Base-by-base conservation (phyloP, 2,888 invertebrate species). In the Heteromurus nitidus region DNA sequence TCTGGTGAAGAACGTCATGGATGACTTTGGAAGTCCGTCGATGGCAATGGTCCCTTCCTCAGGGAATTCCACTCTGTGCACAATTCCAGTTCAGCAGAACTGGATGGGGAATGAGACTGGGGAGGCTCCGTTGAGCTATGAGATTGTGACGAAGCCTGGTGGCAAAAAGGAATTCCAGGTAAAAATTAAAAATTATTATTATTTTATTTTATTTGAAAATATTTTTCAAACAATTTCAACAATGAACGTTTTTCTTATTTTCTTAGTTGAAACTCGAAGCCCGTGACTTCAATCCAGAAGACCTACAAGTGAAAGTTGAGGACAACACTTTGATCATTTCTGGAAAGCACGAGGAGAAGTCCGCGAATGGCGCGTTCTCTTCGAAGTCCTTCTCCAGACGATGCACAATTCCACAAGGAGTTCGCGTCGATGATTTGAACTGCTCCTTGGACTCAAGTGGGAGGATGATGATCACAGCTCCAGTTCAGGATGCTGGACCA, bases 321-420 rank as follows among this genome's bases (percentile, higher is more conserved):
- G 76, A 84, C 67, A 80, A 64, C 31, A 73, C 68, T 3, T 58
- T 84, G 11, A 73, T 47, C 18, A 74, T 82, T 9, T 20, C 26
- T 1, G 84, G 80, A 13, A 79, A 64, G 30, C 79, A 82, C 47
- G 83, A 83, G 36, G 76, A 75, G 18, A 47, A 42, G 7, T 53
- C 58, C 1, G 64, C 69, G 20, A 62, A 65, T 18, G 69, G 62
- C 1, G 50, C 65, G 3, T 70, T 58, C 31, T 62, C 69, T 11
- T 31, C 26, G 16, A 72, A 76, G n/a, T 72, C 75, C 11, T 82
- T 84, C 65, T 72, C 36, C 73, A 65, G 82, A 13, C 74, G 62
- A 20, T 80, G 82, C 70, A 80, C 62, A 5, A 82, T 84, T 16
- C 84, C 84, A 1, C 20, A 3, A 7, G 84, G 84, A 3, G 82